Percentiles rank a stretch among this genome's conserved stretches.
Evolutionary conservation across 2,113 vertebrate genomes (phyloP).

Genomic region (Callocephalon fimbriatum): DNA sequence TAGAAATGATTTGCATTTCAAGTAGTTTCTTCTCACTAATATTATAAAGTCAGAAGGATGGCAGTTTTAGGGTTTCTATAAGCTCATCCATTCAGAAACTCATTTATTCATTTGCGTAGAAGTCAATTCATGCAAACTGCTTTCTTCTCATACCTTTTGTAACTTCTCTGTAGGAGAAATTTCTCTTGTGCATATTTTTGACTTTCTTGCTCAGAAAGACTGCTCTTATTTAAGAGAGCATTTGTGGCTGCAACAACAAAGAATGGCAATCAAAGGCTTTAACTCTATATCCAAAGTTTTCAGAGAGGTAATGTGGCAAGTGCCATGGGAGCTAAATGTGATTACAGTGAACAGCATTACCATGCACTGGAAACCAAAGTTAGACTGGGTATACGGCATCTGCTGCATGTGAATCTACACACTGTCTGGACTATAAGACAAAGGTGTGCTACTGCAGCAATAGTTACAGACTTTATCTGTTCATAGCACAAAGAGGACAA

Average conservation of each 20-base stretch:
- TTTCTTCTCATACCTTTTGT: not conserved
- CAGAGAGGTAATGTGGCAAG: not conserved
- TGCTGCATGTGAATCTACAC: fast-evolving
- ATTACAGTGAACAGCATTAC: not conserved
- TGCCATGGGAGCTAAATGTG: not conserved
- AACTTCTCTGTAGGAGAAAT: not conserved
- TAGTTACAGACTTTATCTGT: not conserved
- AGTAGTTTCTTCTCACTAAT: not conserved
- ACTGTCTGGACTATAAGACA: not conserved
- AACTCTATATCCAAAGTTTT: not conserved
- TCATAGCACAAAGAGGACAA: not conserved
- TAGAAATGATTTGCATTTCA: not conserved
- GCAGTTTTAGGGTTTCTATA: not conserved
- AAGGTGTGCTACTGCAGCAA: not conserved
- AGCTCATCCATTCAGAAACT: not conserved
- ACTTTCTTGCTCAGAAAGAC: not conserved
- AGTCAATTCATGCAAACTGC: not conserved
- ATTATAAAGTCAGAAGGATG: not conserved
- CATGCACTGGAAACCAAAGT: not conserved
- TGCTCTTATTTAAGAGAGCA: not conserved
- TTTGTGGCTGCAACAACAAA: not conserved
- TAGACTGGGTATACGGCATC: not conserved
- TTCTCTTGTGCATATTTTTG: not conserved
- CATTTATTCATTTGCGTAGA: not conserved
- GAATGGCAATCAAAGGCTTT: not conserved